These are phyloP conservation scores for Pipistrellus nathusii DNA, from an alignment of 2,797 vertebrate species.

Conservation along the genomic window DNA sequence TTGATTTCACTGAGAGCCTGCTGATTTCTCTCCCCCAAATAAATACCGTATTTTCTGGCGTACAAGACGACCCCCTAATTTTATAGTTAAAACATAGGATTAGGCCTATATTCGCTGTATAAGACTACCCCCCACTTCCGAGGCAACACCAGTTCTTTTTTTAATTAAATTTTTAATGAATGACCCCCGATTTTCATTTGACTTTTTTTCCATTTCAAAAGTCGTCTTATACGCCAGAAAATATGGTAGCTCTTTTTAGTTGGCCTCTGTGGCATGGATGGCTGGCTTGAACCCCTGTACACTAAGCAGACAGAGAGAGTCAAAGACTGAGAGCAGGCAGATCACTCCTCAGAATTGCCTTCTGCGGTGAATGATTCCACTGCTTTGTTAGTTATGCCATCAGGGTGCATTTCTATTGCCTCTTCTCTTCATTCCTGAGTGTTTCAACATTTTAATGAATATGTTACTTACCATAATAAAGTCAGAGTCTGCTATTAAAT, in stretches of 20 bases:
- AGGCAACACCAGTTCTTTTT: too few relatives aligned
- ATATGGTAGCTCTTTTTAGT: background rate
- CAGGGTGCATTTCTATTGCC: constrained; percentile 66
- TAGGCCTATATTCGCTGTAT: too few relatives aligned
- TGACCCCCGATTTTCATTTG: too few relatives aligned
- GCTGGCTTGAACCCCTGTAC: constrained; percentile 10
- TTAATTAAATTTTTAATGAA: too few relatives aligned
- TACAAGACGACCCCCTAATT: too few relatives aligned
- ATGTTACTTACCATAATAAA: constrained; percentile 82
- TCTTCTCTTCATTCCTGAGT: constrained; percentile 75
- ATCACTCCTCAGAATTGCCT: background rate
- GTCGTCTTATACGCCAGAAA: too few relatives aligned
- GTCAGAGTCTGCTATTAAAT: constrained; percentile 78
- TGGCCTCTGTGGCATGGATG: background rate
- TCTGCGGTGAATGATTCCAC: constrained; percentile 7
- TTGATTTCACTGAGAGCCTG: constrained; percentile 44
- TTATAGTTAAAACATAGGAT: too few relatives aligned
- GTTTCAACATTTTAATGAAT: constrained; percentile 81
- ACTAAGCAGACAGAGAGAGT: background rate
- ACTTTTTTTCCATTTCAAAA: too few relatives aligned
- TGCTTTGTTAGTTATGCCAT: constrained; percentile 63
- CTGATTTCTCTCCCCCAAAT: constrained; percentile 25
- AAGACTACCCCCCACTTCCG: too few relatives aligned
- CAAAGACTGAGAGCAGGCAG: background rate
- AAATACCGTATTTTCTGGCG: background rate